A percentile compares a stretch with the other conserved stretches of the same genome.
Conservation (phyloP, 2,113 vertebrate genomes). For the Mus pahari region DNA sequence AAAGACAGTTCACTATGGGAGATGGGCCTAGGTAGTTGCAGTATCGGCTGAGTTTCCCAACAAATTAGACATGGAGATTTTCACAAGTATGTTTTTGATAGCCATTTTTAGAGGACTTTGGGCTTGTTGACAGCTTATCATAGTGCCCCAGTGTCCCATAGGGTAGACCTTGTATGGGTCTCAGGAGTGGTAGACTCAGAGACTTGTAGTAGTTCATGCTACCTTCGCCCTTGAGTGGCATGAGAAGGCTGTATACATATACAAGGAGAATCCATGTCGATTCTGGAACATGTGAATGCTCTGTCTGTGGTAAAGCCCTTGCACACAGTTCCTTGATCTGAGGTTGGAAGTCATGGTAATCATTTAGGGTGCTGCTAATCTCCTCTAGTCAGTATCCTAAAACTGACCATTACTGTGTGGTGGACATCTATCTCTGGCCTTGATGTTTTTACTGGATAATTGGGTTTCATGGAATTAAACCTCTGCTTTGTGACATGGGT, state of each 20-base stretch:
- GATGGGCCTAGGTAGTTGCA: background rate
- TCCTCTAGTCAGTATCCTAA: background rate
- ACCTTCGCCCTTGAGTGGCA: too few species aligned
- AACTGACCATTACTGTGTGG: background rate
- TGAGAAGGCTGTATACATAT: background rate
- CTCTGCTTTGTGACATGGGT: background rate
- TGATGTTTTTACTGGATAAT: background rate
- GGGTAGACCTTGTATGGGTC: too few species aligned
- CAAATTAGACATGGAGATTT: background rate
- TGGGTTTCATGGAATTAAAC: background rate
- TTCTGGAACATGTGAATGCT: too few species aligned
- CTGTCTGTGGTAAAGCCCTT: background rate
- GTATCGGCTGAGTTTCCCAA: background rate
- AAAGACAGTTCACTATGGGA: background rate
- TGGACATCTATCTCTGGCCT: background rate
- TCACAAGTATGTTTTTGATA: background rate
- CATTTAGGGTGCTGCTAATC: background rate
- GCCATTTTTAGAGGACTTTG: background rate
- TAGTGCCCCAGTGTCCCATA: too few species aligned
- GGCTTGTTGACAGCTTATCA: background rate
- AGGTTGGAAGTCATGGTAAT: background rate
- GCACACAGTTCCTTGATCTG: background rate
- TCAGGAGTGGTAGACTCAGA: background rate
- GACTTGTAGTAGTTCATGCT: too few species aligned
- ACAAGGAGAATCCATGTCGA: background rate